A percentile compares a stretch with the other conserved stretches of the same genome.
Evolutionary conservation across 2,888 invertebrate species (phyloP).

Genomic region (Physocephala rufipes): DNA sequence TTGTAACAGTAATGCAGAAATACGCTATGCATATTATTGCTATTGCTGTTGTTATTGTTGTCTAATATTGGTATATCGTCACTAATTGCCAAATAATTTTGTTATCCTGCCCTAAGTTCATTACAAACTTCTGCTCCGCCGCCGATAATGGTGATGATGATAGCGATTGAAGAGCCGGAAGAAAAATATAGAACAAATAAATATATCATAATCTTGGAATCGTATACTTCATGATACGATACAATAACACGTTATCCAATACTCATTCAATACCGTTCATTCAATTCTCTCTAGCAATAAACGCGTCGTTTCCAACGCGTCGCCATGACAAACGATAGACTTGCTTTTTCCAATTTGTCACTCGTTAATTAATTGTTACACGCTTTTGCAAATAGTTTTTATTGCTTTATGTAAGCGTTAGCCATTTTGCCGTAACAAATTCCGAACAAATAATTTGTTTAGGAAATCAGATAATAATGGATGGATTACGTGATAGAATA

Average conservation of each 20-base stretch:
- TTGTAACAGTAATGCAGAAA: no score
- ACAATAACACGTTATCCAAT: no score
- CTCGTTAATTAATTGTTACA: slow-evolving; percentile 31
- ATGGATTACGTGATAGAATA: neutral
- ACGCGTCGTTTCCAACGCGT: neutral
- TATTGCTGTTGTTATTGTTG: slow-evolving; percentile 21
- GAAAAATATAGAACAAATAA: neutral
- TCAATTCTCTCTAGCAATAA: neutral
- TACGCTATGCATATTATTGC: no score
- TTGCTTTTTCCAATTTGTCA: slow-evolving; percentile 18
- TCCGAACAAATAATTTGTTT: slow-evolving; percentile 26
- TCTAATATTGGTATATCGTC: neutral
- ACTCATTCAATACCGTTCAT: neutral
- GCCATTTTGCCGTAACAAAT: slow-evolving; percentile 19
- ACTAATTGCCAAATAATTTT: slow-evolving; percentile 32
- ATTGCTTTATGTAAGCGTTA: neutral
- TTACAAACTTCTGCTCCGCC: neutral
- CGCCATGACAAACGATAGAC: slow-evolving; percentile 28
- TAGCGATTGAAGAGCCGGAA: neutral
- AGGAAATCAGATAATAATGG: slow-evolving; percentile 16
- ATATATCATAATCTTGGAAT: neutral
- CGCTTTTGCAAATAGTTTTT: slow-evolving; percentile 26
- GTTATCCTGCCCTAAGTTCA: neutral
- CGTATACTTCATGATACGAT: neutral
- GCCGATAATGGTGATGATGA: neutral